phyloP scores from a whole-genome alignment of 2,113 vertebrate species.

The Pagrus major region DNA sequence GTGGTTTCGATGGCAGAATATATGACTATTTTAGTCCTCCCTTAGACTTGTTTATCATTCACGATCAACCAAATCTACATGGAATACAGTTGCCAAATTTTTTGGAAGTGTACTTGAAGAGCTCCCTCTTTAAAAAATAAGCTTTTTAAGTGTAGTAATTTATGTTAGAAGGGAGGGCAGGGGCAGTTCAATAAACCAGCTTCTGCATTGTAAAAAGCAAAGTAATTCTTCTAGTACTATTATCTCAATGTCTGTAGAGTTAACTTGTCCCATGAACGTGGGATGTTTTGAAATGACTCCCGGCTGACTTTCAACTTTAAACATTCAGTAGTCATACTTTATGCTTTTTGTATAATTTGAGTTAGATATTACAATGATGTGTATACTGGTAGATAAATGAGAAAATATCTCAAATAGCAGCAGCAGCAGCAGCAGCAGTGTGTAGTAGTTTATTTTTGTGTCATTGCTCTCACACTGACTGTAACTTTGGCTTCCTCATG shows the following conservation, averaged over 20 bases:
- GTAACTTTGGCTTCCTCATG: slow-evolving; percentile 56
- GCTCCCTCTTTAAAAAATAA: slow-evolving; percentile 27
- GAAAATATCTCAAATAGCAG: slow-evolving; percentile 29
- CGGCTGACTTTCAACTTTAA: slow-evolving; percentile 54
- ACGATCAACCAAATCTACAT: slow-evolving; percentile 38
- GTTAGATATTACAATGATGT: slow-evolving; percentile 32
- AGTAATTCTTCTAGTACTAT: slow-evolving; percentile 56
- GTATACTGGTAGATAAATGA: slow-evolving; percentile 34
- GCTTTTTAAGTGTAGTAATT: slow-evolving; percentile 48
- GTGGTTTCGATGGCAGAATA: not conserved
- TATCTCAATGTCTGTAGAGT: slow-evolving; percentile 60
- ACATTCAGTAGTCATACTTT: slow-evolving; percentile 35
- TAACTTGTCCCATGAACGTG: slow-evolving; percentile 43
- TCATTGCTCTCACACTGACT: slow-evolving; percentile 36
- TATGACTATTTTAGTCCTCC: not conserved
- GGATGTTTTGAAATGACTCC: slow-evolving; percentile 40
- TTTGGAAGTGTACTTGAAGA: slow-evolving; percentile 64
- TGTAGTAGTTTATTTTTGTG: slow-evolving; percentile 32
- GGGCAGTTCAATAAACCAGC: slow-evolving; percentile 52
- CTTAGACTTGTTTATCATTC: slow-evolving; percentile 12
- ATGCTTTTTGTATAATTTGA: slow-evolving; percentile 62
- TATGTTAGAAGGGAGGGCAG: not conserved
- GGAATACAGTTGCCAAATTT: slow-evolving; percentile 37
- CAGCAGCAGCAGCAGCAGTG: slow-evolving; percentile 35
- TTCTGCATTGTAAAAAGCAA: slow-evolving; percentile 73